phyloP scores from a whole-genome alignment of 2,888 invertebrate species.

The Trissonchulus sp. region DNA sequence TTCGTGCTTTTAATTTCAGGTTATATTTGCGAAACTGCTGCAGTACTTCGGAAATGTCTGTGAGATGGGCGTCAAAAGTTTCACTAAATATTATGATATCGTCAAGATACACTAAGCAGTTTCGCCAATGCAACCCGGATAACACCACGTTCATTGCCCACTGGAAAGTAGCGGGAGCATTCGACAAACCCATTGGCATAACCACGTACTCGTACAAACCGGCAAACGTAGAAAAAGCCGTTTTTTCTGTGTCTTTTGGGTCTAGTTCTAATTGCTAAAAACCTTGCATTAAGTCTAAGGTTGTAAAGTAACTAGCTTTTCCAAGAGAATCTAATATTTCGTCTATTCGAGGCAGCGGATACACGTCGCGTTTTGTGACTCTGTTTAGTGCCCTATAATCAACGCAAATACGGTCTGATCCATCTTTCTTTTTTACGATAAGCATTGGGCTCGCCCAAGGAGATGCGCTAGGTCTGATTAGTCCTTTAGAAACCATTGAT shows the following conservation, averaged over 20 bases:
- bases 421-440: constrained; percentile 7
- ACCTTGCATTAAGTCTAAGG: too few relatives aligned
- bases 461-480: not conserved
- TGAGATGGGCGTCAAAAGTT: constrained; percentile 9
- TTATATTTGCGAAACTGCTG: too few relatives aligned
- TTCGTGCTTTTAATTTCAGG: not conserved
- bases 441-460: constrained; percentile 16
- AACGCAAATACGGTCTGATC: too few relatives aligned
- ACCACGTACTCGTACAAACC: constrained; percentile 38
- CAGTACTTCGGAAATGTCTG: not conserved
- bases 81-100: too few relatives aligned
- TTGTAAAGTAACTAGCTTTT: too few relatives aligned
- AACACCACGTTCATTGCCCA: constrained; percentile 24
- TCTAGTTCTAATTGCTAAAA: constrained; percentile 29
- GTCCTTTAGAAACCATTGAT: not conserved
- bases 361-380: constrained; percentile 15
- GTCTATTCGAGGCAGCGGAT: too few relatives aligned
- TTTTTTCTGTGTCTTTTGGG: constrained; percentile 33
- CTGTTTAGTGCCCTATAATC: not conserved
- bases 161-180: constrained; percentile 36
- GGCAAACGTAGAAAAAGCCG: constrained; percentile 33
- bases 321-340: too few relatives aligned
- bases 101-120: constrained; percentile 11
- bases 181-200: too few relatives aligned
- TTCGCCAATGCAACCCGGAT: not conserved